Evolutionary conservation across 30 jellyfish, hydroid and myxozoan species (phyloP).

Genomic region (Aurelia aurita): DNA sequence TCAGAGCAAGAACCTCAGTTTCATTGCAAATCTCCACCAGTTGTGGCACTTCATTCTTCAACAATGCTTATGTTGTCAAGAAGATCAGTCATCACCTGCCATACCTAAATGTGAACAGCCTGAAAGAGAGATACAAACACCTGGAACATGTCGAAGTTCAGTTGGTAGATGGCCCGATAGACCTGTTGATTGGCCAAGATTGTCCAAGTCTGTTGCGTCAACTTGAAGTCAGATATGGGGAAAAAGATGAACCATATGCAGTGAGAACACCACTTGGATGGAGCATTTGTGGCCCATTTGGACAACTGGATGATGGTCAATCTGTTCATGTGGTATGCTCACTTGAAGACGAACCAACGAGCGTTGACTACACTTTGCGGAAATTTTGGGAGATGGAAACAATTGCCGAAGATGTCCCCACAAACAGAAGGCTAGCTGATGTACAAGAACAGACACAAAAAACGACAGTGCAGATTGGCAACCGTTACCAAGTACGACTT

Average conservation of each 20-base stretch:
- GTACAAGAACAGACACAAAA: not conserved
- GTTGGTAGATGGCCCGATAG: constrained; percentile 29
- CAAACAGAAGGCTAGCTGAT: constrained; percentile 22
- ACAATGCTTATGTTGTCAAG: too few species aligned
- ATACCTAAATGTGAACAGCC: too few species aligned
- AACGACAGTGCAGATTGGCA: too few species aligned
- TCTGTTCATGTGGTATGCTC: constrained; percentile 18
- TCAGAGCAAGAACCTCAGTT: constrained; percentile 21
- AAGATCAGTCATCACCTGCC: too few species aligned
- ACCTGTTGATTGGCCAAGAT: constrained; percentile 41
- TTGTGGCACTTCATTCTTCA: constrained; percentile 14
- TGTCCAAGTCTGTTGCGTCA: constrained; percentile 38
- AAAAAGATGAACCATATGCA: constrained; percentile 26
- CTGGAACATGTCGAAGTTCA: too few species aligned
- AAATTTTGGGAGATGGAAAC: constrained; percentile 47
- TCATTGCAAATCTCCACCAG: constrained; percentile 36
- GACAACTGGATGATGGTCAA: constrained; percentile 2
- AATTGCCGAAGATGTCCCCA: constrained; percentile 28
- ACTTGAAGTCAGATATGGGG: constrained; percentile 25
- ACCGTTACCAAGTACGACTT: constrained; percentile 33
- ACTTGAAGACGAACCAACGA: not conserved
- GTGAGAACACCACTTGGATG: constrained; percentile 34
- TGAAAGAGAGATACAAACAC: constrained; percentile 17
- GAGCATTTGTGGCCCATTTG: constrained; percentile 39
- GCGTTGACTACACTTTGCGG: constrained; percentile 26